Conservation (phyloP, 1,140 invertebrate genomes). For the Phthorimaea operculella region DNA sequence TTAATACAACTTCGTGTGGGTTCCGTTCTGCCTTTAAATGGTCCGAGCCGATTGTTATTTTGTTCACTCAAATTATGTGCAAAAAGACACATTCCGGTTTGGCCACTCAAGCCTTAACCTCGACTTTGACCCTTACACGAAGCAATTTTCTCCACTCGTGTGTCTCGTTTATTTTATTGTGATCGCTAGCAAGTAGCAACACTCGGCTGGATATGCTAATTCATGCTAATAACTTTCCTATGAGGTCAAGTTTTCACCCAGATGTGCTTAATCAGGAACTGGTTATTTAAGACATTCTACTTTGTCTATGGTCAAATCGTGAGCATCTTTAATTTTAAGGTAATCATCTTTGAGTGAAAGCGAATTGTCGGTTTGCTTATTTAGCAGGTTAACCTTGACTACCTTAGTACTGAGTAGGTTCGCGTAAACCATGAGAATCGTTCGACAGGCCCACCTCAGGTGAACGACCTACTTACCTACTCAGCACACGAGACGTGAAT, state of each 20-base stretch:
- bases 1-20: too few species aligned
- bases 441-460: neutral
- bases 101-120: neutral
- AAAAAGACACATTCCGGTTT: neutral
- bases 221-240: neutral
- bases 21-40: too few species aligned
- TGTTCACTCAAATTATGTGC: too few species aligned
- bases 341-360: neutral
- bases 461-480: neutral
- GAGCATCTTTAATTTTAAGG: neutral
- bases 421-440: neutral
- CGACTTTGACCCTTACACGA: neutral
- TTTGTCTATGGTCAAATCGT: neutral
- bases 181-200: neutral
- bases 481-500: neutral
- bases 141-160: neutral
- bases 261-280: neutral
- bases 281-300: neutral
- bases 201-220: neutral
- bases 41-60: too few species aligned
- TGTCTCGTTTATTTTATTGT: neutral
- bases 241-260: neutral
- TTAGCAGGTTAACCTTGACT: neutral
- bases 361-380: neutral
- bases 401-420: neutral